Evolutionary conservation across 2,797 vertebrate species (phyloP), one percentile per base, ranked within the genome.

Genomic region (Anguilla megastoma): DNA sequence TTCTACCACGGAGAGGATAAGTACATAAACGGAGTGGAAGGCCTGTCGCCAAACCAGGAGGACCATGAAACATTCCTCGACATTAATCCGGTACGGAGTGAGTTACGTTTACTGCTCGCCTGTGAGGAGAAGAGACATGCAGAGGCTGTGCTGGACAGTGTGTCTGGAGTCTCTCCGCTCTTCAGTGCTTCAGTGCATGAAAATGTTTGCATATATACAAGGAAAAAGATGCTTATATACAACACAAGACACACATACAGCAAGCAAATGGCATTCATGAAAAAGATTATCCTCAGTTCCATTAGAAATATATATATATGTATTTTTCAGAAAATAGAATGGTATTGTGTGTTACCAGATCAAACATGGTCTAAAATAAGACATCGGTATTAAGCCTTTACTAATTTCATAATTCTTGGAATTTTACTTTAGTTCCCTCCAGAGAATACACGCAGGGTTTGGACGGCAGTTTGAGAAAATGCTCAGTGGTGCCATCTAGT

Each of bases 51-150:
- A 18, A 82, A 95, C 12, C 94, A 92, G 60, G 85, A 92, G 33
- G 92, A 93, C 5, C 96, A 97, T 91, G 95, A 97, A 90, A 97
- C 96, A 0, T 97, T 89, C 91, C 92, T 97, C 0, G 96, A 97
- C 89, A 93, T 97, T 0, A 97, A 97, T 92, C 96, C 96, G 84
- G 96, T 97, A 91, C 88, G 33, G 71, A 12, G 54, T 36, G 69
- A 30, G 9, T 74, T 12, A 2, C 30, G 69, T 36, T 12, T 16
- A 14, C 30, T 14, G 30, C 7, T 74, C 10, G 3, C 9, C 69
- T 12, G 30, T 14, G 60, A 24, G 60, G 60, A 66, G 60, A n/a
- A 24, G 21, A n/a, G 60, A 24, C 60, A 66, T 66, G 60, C 52
- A 54, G 58, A 60, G 14, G 18, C 58, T 69, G 21, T 24, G 8